phyloP scores from a whole-genome alignment of 2,888 invertebrate species.

The Eilema depressum region DNA sequence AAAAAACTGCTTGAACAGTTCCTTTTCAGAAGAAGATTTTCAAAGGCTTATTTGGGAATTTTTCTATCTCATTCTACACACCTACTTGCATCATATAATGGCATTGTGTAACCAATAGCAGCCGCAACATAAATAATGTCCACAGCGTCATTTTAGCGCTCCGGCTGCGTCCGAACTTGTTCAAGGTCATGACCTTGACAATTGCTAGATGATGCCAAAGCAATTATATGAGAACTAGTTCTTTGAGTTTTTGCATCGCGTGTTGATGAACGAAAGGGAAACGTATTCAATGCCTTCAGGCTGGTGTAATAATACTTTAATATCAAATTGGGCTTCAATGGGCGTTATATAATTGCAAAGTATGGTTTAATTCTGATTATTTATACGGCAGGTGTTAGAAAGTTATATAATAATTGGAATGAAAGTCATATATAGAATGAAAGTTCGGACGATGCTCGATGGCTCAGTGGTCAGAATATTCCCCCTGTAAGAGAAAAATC shows the following conservation, averaged over 20 bases:
- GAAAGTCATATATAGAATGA: background rate
- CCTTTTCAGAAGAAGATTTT: no score
- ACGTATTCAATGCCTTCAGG: conserved; percentile 40
- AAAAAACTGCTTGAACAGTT: no score
- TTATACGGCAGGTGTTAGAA: background rate
- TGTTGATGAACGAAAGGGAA: conserved; percentile 61
- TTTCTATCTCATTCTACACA: no score
- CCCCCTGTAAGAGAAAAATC: no score
- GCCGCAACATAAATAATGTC: background rate
- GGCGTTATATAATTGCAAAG: conserved; percentile 11
- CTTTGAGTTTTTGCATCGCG: conserved; percentile 59
- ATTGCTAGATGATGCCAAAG: conserved; percentile 54
- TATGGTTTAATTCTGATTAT: background rate
- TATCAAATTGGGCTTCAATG: conserved; percentile 40
- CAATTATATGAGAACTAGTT: conserved; percentile 67
- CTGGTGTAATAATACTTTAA: conserved; percentile 38
- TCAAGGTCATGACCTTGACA: conserved; percentile 66
- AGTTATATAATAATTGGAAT: background rate
- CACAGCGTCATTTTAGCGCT: conserved; percentile 33
- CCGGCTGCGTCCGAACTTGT: conserved; percentile 52
- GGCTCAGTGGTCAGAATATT: no score
- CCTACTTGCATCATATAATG: background rate
- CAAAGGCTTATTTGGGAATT: no score
- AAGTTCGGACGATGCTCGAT: no score
- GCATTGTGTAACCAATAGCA: background rate